A percentile compares a stretch with the other conserved stretches of the same genome.
Evolutionary conservation across 2,797 vertebrate species (phyloP).

Genomic region (Tauraco hartlaubi): DNA sequence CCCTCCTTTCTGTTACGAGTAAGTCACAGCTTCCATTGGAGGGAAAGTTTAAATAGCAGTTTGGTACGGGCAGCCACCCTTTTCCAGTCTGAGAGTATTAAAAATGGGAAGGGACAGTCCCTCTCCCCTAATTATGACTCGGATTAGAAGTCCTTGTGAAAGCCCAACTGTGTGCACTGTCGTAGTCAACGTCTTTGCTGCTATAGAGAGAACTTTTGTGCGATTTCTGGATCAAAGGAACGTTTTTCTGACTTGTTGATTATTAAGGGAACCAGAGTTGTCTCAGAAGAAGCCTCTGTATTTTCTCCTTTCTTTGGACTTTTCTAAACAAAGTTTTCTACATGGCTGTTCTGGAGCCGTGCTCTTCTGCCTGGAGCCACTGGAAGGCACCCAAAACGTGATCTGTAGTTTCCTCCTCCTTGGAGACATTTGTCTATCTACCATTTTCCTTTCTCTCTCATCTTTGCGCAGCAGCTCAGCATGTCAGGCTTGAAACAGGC

Average conservation of each 20-base stretch:
- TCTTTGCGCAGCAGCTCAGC: neutral
- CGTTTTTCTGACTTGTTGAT: neutral
- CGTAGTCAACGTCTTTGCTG: neutral
- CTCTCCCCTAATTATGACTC: neutral
- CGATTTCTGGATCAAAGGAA: slow-evolving; percentile 6
- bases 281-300: neutral
- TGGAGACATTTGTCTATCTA: neutral
- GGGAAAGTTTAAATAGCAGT: neutral
- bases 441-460: neutral
- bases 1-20: neutral
- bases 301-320: neutral
- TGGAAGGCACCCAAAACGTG: neutral
- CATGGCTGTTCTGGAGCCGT: neutral
- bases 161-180: neutral
- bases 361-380: slow-evolving; percentile 9
- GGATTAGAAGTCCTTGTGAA: neutral
- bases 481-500: neutral
- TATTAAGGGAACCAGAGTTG: neutral
- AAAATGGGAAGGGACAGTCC: neutral
- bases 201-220: slow-evolving; percentile 25
- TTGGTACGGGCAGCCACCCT: neutral
- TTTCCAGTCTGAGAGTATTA: neutral
- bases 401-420: neutral
- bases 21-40: neutral
- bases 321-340: neutral